phyloP scores from a whole-genome alignment of 1,140 invertebrate genomes.

The Whitmania pigra region DNA sequence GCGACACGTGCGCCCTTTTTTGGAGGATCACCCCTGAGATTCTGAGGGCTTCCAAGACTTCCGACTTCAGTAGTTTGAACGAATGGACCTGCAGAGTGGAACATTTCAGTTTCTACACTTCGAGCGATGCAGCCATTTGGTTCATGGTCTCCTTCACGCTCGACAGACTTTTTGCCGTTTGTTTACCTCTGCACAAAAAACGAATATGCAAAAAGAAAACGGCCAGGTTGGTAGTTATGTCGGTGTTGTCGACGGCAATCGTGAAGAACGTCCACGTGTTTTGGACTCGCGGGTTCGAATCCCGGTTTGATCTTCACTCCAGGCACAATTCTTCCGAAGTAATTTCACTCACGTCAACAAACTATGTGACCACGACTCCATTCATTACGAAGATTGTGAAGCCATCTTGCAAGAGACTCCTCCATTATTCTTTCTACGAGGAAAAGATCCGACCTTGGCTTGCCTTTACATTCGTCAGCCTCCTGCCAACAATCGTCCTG shows the following conservation, averaged over 20 bases:
- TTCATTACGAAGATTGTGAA: background rate
- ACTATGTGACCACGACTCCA: background rate
- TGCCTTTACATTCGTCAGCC: slow-evolving; percentile 19
- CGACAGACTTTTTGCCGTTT: slow-evolving; percentile 27
- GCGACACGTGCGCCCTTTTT: slow-evolving; percentile 25
- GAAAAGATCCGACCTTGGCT: slow-evolving; percentile 22
- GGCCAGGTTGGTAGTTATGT: background rate
- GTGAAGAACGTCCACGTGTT: slow-evolving; percentile 23
- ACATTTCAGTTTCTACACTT: slow-evolving; percentile 24
- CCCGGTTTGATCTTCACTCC: background rate
- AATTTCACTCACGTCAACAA: background rate
- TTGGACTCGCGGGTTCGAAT: slow-evolving; percentile 19
- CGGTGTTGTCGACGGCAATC: background rate
- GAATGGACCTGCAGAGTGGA: slow-evolving; percentile 25
- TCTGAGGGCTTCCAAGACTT: slow-evolving; percentile 12
- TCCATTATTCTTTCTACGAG: slow-evolving; percentile 14
- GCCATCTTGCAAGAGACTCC: slow-evolving; percentile 11
- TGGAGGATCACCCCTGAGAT: slow-evolving; percentile 20
- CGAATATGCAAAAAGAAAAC: background rate
- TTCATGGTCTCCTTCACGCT: slow-evolving; percentile 27
- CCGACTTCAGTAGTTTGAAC: slow-evolving; percentile 13
- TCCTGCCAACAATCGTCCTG: slow-evolving; percentile 15
- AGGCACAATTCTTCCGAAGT: background rate
- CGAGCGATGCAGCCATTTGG: slow-evolving; percentile 27
- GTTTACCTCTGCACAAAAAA: slow-evolving; percentile 24